phyloP scores from a whole-genome alignment of 23 tunicate genomes.

The Ciona savignyi region DNA sequence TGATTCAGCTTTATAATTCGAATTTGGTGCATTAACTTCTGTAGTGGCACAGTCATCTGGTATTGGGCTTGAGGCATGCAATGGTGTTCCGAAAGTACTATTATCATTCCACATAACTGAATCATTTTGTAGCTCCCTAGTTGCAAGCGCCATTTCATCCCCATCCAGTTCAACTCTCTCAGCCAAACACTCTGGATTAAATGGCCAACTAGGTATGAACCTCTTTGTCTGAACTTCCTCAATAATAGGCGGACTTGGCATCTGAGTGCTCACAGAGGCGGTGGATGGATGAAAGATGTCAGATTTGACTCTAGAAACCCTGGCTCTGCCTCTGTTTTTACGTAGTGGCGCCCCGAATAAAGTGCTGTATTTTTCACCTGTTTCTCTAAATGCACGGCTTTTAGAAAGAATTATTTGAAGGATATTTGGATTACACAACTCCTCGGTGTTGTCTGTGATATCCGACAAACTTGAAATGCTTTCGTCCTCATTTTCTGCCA shows the following conservation, averaged over 20 bases:
- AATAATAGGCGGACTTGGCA: conserved; percentile 27
- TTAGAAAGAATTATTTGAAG: conserved; percentile 58
- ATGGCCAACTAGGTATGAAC: conserved; percentile 87
- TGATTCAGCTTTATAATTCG: not conserved
- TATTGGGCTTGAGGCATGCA: not conserved
- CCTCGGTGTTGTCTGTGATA: conserved; percentile 70
- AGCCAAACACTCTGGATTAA: conserved; percentile 53
- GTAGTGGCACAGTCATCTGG: not conserved
- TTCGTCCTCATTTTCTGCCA: not conserved
- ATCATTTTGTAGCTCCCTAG: not conserved
- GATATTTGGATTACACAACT: conserved; percentile 52
- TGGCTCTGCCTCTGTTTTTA: conserved; percentile 20
- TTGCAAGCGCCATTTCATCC: conserved; percentile 22
- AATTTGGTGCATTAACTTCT: not conserved
- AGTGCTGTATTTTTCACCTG: conserved; percentile 23
- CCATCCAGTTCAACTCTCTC: conserved; percentile 29
- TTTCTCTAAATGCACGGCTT: conserved; percentile 6
- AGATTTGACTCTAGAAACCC: conserved; percentile 4
- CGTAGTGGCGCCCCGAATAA: conserved; percentile 44
- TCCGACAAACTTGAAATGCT: conserved; percentile 31
- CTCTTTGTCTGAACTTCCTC: conserved; percentile 10
- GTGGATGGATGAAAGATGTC: conserved; percentile 3
- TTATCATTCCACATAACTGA: not conserved
- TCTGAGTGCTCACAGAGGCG: conserved; percentile 33
- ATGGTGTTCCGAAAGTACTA: not conserved